Percentiles rank a stretch among this genome's conserved stretches.
These are phyloP conservation scores for Plecturocebus donacophilus DNA, from an alignment of 2,113 vertebrate species.

Conservation along the genomic window DNA sequence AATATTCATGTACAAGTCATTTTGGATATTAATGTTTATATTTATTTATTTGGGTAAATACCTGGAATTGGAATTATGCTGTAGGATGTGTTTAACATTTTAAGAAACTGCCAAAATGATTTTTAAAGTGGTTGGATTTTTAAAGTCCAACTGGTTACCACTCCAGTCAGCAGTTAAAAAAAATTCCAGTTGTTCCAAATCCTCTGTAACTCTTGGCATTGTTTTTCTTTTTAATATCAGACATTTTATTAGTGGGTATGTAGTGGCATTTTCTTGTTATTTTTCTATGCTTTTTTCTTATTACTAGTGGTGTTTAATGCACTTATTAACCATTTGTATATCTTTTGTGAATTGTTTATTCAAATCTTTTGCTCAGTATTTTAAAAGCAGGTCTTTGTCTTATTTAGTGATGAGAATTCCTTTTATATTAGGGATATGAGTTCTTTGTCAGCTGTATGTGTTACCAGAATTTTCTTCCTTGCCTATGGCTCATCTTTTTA, in stretches of 20 bases:
- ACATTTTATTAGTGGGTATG: not conserved
- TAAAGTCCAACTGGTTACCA: not conserved
- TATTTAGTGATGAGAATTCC: not conserved
- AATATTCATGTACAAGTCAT: not conserved
- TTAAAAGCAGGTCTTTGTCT: not conserved
- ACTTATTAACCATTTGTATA: not conserved
- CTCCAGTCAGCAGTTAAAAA: not conserved
- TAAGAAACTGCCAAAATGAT: not conserved
- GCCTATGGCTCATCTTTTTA: not conserved
- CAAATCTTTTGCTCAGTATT: not conserved
- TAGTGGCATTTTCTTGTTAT: not conserved
- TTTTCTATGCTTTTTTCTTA: not conserved
- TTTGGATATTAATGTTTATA: not conserved
- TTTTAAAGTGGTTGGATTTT: not conserved
- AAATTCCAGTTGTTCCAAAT: not conserved
- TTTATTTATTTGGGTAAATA: slow-evolving; percentile 13
- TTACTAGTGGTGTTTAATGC: not conserved
- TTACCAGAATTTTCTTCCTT: not conserved
- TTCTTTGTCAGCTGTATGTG: not conserved
- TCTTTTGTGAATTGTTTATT: not conserved
- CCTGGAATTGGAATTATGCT: not conserved
- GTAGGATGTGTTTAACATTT: not conserved
- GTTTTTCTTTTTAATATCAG: not conserved
- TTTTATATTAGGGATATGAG: not conserved
- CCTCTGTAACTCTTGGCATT: not conserved